Percentiles rank a stretch among this genome's conserved stretches.
Evolutionary conservation across 2,113 vertebrate genomes (phyloP).

Genomic region (Nothobranchius furzeri): DNA sequence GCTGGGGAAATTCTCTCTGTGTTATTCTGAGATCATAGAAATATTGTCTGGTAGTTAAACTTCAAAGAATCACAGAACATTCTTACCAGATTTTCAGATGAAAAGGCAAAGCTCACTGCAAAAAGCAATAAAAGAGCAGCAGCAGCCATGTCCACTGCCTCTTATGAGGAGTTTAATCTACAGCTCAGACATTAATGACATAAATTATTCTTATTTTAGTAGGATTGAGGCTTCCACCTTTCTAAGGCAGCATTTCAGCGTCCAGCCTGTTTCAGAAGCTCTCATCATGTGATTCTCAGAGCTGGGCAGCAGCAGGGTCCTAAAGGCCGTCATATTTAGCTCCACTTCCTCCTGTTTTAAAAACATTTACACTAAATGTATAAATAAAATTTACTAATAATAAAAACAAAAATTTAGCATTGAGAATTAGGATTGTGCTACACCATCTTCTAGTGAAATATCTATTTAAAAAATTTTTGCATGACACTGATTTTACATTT

Average conservation of each 20-base stretch:
- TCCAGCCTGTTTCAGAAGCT: constrained; percentile 2
- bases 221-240: not conserved
- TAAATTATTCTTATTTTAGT: not conserved
- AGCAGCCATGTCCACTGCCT: constrained; percentile 57
- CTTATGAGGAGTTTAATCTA: not conserved
- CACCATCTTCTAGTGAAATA: too few relatives aligned
- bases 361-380: too few relatives aligned
- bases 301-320: constrained; percentile 52
- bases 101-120: constrained; percentile 30
- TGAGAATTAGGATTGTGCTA: too few relatives aligned
- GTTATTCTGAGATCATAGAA: too few relatives aligned
- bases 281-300: constrained; percentile 62
- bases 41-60: too few relatives aligned
- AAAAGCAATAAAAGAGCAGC: constrained; percentile 43
- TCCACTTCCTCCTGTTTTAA: not conserved
- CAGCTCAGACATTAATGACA: constrained; percentile 14
- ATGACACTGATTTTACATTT: too few relatives aligned
- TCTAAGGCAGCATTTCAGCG: not conserved
- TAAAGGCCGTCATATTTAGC: constrained; percentile 1
- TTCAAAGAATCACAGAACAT: not conserved
- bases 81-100: constrained; percentile 67
- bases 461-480: too few relatives aligned
- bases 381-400: too few relatives aligned
- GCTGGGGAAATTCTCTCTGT: too few relatives aligned
- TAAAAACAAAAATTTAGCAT: too few relatives aligned